Base-by-base conservation (phyloP, 2,888 invertebrate genomes). In the Chaitophorus viminalis region DNA sequence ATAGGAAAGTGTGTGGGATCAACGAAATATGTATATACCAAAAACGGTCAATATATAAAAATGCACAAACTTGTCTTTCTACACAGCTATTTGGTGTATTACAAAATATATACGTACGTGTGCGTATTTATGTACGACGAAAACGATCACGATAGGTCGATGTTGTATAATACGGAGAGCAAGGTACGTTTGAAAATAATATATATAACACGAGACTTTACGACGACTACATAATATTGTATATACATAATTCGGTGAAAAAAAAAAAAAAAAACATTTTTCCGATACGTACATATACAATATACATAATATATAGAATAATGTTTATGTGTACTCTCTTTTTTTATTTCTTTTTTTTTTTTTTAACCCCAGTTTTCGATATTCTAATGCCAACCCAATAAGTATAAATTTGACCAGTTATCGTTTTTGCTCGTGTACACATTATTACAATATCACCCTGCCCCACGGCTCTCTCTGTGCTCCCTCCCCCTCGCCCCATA, bases 391-490 rank as follows among this genome's bases (percentile, higher is more conserved):
- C 54, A 25, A 79, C 54, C 70, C 77, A 54, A 72, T 60, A 39
- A 86, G 85, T 86, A 86, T 86, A 86, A 79, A 86, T 86, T 86
- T 72, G 72, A 79, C 86, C 72, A 72, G 54, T 78, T 86, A 79
- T 86, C 72, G 86, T 86, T 79, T 86, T 79, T 79, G 54, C 60
- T 36, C 29, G 39, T 21, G 52, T 21, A 52, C n/a, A 18, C 6
- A 54, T 33, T 29, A 54, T 29, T 36, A 70, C 70, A 25, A 60
- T 4, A 14, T 25, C 60, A 21, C 31, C 72, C 31, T 31, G 25
- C 60, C 21, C 46, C 1, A 5, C 36, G 36, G 6, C 36, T 36
- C 36, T 6, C 36, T 3, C 36, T 5, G 29, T 33, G n/a, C n/a
- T n/a, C n/a, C n/a, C n/a, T n/a, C n/a, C n/a, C n/a, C n/a, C n/a